These are phyloP conservation scores for Furcifer pardalis DNA, from an alignment of 2,797 vertebrate species.

Conservation along the genomic window DNA sequence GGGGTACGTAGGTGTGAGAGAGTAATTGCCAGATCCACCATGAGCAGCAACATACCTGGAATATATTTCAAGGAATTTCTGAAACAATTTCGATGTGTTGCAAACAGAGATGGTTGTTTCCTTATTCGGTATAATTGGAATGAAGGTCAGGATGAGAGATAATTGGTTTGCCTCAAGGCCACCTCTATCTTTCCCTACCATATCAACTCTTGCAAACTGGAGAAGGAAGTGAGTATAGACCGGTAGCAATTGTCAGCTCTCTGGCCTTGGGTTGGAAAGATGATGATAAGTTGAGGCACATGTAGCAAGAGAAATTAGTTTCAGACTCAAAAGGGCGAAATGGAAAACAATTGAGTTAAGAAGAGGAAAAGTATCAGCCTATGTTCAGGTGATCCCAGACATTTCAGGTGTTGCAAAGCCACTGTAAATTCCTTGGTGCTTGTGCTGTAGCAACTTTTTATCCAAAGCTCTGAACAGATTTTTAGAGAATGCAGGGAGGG, in stretches of 20 bases:
- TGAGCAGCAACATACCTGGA: not conserved
- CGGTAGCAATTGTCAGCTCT: not conserved
- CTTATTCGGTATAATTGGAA: not conserved
- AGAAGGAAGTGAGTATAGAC: too few relatives aligned
- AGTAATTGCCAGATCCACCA: too few relatives aligned
- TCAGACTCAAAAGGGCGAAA: not conserved
- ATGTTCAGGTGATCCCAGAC: not conserved
- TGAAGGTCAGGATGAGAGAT: not conserved
- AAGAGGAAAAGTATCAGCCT: not conserved
- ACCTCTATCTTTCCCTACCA: too few relatives aligned
- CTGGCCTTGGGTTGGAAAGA: not conserved
- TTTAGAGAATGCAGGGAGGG: too few relatives aligned
- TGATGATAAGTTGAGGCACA: not conserved
- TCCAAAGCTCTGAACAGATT: too few relatives aligned
- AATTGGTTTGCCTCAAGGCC: not conserved
- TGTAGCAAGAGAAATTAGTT: not conserved
- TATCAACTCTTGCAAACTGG: not conserved
- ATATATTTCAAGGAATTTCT: not conserved
- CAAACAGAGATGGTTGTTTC: not conserved
- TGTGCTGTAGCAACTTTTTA: too few relatives aligned
- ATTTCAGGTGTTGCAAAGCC: not conserved
- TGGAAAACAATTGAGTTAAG: not conserved
- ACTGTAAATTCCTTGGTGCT: too few relatives aligned
- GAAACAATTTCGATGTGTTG: too few relatives aligned
- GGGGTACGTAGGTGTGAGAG: not conserved